Percentiles rank a stretch among this genome's conserved stretches.
phyloP scores from a whole-genome alignment of 37 sponge, comb jelly and placozoan genomes.

The Aphrocallistes beatrix region DNA sequence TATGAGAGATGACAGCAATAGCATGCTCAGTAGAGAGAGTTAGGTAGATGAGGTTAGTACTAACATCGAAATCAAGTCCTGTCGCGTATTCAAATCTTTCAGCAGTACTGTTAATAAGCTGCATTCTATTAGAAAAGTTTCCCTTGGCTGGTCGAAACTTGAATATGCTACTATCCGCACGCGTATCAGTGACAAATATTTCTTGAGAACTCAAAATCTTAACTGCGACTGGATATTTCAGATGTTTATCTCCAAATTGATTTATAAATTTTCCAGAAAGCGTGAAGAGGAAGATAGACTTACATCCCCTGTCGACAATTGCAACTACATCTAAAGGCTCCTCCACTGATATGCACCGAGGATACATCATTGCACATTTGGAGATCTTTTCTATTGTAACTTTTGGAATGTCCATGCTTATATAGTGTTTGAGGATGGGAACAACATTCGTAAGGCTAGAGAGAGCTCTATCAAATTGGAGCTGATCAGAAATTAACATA shows the following conservation, averaged over 20 bases:
- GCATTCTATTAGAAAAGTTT: background rate
- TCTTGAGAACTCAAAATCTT: background rate
- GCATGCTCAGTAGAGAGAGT: slow-evolving; percentile 2
- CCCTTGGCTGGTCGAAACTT: background rate
- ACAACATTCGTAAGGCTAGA: background rate
- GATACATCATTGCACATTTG: background rate
- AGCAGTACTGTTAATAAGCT: background rate
- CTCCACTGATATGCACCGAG: background rate
- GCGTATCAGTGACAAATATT: background rate
- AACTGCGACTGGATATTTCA: background rate
- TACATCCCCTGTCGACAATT: slow-evolving; percentile 7
- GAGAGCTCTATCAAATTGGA: background rate
- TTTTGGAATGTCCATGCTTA: background rate
- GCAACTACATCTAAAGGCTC: background rate
- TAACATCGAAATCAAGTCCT: background rate
- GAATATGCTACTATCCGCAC: background rate
- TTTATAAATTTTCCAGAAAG: background rate
- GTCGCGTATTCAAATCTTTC: background rate
- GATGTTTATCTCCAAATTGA: background rate
- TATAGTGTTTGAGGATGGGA: background rate
- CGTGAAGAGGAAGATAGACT: background rate
- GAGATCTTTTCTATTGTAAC: background rate
- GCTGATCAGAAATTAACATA: background rate
- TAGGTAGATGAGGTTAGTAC: background rate
- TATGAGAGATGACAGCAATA: background rate